phyloP scores from a whole-genome alignment of 2,888 invertebrate genomes.

The Epistrophe eligans region DNA sequence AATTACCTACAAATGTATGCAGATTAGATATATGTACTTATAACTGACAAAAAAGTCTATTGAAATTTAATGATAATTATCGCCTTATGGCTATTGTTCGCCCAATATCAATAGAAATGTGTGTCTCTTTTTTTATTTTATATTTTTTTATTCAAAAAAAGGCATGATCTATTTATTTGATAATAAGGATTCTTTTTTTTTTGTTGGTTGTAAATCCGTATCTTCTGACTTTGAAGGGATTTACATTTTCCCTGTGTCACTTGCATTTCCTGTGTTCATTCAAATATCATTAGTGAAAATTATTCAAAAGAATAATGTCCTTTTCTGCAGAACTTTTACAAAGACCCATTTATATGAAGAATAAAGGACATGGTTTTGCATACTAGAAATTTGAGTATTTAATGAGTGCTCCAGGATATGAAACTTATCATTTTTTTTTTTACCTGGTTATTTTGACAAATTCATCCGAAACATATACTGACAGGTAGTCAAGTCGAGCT shows the following conservation, averaged over 20 bases:
- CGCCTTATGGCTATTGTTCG: conserved; percentile 12
- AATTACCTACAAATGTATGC: neutral
- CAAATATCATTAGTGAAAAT: conserved; percentile 18
- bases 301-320: conserved; percentile 3
- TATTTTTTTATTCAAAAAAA: neutral
- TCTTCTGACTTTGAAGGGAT: neutral
- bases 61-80: conserved; percentile 29
- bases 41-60: conserved; percentile 2
- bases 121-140: neutral
- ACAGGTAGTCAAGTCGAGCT: conserved; percentile 53
- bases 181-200: conserved; percentile 14
- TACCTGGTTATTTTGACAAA: conserved; percentile 35
- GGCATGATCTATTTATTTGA: conserved; percentile 23
- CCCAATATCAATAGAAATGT: neutral
- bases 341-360: neutral
- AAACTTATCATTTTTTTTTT: neutral
- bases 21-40: neutral
- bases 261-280: conserved; percentile 25
- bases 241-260: conserved; percentile 16
- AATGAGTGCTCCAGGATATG: conserved; percentile 14
- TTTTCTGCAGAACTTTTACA: neutral
- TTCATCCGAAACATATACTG: conserved; percentile 31
- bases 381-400: conserved; percentile 18
- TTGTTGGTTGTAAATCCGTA: neutral
- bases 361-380: conserved; percentile 4